Conservation (phyloP, 2,797 vertebrate genomes). For the Chelmon rostratus region DNA sequence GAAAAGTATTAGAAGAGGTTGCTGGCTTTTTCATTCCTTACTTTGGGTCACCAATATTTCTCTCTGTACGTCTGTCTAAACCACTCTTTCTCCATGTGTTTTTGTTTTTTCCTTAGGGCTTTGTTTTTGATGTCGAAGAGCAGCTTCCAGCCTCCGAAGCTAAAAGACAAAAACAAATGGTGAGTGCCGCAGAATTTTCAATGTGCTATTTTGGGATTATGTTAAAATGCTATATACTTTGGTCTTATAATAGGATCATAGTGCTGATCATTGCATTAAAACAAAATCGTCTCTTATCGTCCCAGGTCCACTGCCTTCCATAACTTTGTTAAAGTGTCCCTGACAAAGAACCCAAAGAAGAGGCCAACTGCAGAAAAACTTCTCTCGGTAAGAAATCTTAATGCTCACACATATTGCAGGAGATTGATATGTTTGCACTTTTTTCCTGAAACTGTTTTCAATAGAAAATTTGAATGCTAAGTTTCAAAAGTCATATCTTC, state of each 20-base stretch:
- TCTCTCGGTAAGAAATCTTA: conserved; percentile 87
- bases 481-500: background rate
- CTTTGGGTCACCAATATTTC: background rate
- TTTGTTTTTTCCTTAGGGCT: conserved; percentile 86
- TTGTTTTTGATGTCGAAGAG: conserved; percentile 99
- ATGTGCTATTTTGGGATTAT: background rate
- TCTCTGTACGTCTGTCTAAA: background rate
- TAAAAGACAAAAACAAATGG: conserved; percentile 99
- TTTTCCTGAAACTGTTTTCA: conserved; percentile 5
- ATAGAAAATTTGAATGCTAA: background rate
- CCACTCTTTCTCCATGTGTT: conserved; percentile 10
- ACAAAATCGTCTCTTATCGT: conserved; percentile 43
- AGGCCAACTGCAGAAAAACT: conserved; percentile 97
- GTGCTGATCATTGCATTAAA: conserved; percentile 12
- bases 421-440: conserved; percentile 1
- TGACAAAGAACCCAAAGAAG: conserved; percentile 98
- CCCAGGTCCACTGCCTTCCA: conserved; percentile 94
- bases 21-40: background rate
- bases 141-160: conserved; percentile 96
- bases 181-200: conserved; percentile 76
- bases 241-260: background rate
- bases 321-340: conserved; percentile 96
- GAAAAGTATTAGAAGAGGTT: conserved; percentile 2
- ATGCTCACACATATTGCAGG: background rate
- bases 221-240: background rate